phyloP scores from a whole-genome alignment of 2,113 vertebrate genomes.

The Prochilodus magdalenae region DNA sequence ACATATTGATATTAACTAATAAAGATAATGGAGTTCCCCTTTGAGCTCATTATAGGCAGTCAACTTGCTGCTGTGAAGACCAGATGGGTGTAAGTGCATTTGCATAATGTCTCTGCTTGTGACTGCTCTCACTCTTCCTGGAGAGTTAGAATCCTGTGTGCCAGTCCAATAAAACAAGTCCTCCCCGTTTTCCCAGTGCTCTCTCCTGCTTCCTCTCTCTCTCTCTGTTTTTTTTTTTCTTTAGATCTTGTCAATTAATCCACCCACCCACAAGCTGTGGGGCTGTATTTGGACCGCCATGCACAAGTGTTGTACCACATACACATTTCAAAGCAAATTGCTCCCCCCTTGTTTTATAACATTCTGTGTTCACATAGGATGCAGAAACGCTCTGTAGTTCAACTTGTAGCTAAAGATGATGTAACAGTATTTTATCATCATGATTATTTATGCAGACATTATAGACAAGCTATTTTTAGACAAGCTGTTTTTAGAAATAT shows the following conservation, averaged over 20 bases:
- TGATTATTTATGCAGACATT: background rate
- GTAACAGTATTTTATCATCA: background rate
- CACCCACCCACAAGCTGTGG: slow-evolving; percentile 75
- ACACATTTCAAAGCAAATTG: slow-evolving; percentile 29
- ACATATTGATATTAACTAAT: background rate
- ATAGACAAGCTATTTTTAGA: no score
- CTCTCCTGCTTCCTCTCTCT: background rate
- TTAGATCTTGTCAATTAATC: slow-evolving; percentile 63
- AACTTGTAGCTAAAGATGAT: background rate
- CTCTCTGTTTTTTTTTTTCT: slow-evolving; percentile 38
- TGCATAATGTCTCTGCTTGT: slow-evolving; percentile 35
- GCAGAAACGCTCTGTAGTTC: background rate
- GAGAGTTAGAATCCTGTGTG: slow-evolving; percentile 54
- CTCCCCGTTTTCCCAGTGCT: slow-evolving; percentile 39
- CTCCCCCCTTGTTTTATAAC: slow-evolving; percentile 24
- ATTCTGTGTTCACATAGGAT: slow-evolving; percentile 3
- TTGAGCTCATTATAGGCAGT: background rate
- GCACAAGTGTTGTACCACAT: slow-evolving; percentile 18
- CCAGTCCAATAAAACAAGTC: slow-evolving; percentile 50
- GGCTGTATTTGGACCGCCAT: slow-evolving; percentile 21
- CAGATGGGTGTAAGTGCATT: slow-evolving; percentile 41
- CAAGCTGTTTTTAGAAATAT: no score
- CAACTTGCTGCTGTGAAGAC: background rate
- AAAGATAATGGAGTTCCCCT: background rate
- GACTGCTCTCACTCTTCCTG: slow-evolving; percentile 51